Conservation (phyloP, 2,113 vertebrate species). For the Amazona vittata region DNA sequence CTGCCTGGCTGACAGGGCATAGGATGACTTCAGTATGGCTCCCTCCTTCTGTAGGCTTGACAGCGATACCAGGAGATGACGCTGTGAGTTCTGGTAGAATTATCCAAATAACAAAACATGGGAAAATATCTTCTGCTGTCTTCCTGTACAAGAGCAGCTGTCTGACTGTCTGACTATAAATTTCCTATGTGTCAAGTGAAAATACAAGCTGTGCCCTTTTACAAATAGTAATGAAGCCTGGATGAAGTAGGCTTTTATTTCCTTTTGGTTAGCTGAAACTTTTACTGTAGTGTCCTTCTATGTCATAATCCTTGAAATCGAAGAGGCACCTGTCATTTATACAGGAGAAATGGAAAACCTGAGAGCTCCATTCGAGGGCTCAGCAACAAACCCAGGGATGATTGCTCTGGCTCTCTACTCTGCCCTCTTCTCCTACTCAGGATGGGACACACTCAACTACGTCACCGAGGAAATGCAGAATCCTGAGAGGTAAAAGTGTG, state of each 20-base stretch:
- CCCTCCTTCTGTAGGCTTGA: rapidly evolving
- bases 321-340: background rate
- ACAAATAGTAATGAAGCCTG: background rate
- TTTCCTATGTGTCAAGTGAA: background rate
- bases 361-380: conserved; percentile 78
- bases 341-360: conserved; percentile 79
- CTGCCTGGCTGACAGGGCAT: background rate
- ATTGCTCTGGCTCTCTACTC: conserved; percentile 86
- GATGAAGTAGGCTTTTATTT: background rate
- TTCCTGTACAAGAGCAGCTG: background rate
- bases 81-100: background rate
- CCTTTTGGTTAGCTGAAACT: background rate
- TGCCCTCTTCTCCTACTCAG: conserved; percentile 89
- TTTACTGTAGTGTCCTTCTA: background rate
- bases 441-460: conserved; percentile 89
- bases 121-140: background rate
- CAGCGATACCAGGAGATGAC: background rate
- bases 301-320: background rate
- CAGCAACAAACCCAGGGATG: conserved; percentile 76
- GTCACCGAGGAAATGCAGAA: conserved; percentile 89
- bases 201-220: background rate
- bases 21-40: background rate
- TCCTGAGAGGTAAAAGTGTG: conserved; percentile 75
- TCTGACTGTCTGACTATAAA: background rate
- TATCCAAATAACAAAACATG: background rate